Evolutionary conservation across 2,113 vertebrate species (phyloP), one percentile per base, ranked within the genome.

Genomic region (Struthidea cinerea): DNA sequence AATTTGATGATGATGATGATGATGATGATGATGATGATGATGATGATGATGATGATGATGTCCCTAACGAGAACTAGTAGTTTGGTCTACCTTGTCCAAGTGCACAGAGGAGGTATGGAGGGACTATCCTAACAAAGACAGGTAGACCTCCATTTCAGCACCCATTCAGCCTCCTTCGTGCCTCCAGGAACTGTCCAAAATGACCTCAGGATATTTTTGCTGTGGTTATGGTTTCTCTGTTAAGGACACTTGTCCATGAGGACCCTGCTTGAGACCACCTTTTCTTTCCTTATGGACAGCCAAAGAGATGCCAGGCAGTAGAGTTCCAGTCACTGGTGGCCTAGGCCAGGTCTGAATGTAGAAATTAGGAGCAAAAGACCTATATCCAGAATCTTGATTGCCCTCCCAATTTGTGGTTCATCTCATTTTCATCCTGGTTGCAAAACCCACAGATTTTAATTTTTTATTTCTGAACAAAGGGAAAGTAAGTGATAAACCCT

Each of bases 361-460:
- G 16, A 32, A 73, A 69, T 8, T 28, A 85, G 20, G 39, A 77
- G 41, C 2, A 24, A 22, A 77, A 85, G 8, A n/a, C 32, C 13
- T 61, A 11, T n/a, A 55, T 28, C 13, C 11, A 65, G 30, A 68
- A 37, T 74, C 22, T 20, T 28, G 18, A 33, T 60, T 47, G 8
- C 4, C 9, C 21, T 56, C n/a, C 28, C 0, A 3, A 82, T 61
- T 28, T 16, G 18, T 27, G 28, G 28, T 52, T 87, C 74, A 26
- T 77, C 16, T 47, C 9, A 18, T 77, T 83, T 79, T 32, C 26
- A 46, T 49, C 15, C 49, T 57, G 10, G 11, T 18, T 80, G 20
- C 11, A 60, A 83, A 95, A 14, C 1, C 0, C 3, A 14, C 5
- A 55, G 3, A 3, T 49, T 53, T 44, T 33, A 32, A 7, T 46